Evolutionary conservation across 2,113 vertebrate species (phyloP).

Genomic region (Pogona vitticeps): DNA sequence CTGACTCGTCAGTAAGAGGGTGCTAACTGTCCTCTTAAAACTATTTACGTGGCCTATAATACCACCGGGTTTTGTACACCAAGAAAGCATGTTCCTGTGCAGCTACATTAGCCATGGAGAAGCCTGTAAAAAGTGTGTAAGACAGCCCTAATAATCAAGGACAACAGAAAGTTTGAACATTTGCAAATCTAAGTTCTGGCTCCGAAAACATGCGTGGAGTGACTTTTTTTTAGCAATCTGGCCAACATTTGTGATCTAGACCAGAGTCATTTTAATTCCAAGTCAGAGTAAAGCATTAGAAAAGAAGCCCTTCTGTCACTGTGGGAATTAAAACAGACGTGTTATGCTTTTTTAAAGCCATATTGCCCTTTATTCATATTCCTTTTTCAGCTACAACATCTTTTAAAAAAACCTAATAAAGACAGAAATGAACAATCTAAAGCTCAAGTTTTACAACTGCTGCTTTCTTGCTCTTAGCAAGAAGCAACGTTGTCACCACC

Average conservation of each 20-base stretch:
- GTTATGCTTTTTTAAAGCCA: background rate
- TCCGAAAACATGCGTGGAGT: background rate
- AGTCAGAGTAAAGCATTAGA: background rate
- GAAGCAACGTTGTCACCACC: background rate
- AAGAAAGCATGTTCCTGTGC: background rate
- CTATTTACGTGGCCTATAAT: background rate
- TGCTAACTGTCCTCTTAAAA: background rate
- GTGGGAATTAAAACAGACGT: background rate
- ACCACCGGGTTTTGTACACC: background rate
- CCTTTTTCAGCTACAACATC: background rate
- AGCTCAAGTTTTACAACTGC: background rate
- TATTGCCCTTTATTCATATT: background rate
- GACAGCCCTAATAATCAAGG: background rate
- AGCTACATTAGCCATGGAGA: background rate
- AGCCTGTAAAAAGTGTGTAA: background rate
- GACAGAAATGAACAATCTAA: background rate
- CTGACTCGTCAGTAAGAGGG: background rate
- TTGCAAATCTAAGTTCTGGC: background rate
- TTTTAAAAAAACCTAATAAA: background rate
- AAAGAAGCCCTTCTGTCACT: background rate
- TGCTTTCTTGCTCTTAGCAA: background rate
- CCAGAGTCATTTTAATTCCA: accelerated
- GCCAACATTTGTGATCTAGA: background rate
- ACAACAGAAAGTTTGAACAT: background rate
- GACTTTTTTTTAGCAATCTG: background rate